These are phyloP conservation scores for Coptodon rendalli DNA, from an alignment of 2,113 vertebrate species.

Conservation along the genomic window DNA sequence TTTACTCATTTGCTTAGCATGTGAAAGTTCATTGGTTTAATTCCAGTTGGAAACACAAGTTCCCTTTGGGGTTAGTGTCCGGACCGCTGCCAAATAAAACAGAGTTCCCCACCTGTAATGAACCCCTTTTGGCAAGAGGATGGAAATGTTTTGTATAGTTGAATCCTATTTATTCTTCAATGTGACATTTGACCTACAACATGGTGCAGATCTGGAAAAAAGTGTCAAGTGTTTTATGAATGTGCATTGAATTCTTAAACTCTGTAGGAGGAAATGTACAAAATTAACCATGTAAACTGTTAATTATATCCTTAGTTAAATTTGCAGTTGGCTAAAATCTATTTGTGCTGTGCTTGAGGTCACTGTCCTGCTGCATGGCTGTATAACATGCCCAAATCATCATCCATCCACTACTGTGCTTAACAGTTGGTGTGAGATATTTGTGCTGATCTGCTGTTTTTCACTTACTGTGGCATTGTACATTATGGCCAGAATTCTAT, in stretches of 20 bases:
- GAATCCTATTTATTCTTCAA: not conserved
- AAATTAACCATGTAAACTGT: not conserved
- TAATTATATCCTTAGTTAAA: not conserved
- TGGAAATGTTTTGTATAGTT: not conserved
- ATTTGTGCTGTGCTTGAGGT: not conserved
- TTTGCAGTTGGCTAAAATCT: not conserved
- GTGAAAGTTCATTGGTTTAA: not conserved
- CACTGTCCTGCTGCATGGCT: not conserved
- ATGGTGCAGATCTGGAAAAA: not conserved
- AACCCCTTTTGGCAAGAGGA: not conserved
- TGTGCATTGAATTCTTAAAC: not conserved
- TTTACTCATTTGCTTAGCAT: not conserved
- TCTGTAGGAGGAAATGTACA: not conserved
- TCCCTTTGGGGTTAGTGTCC: not conserved
- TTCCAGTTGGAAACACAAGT: not conserved
- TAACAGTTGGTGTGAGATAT: not conserved
- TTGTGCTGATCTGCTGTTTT: not conserved
- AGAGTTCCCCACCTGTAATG: not conserved
- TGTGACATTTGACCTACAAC: not conserved
- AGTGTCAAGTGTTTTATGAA: not conserved
- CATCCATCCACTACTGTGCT: not conserved
- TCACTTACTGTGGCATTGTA: not conserved
- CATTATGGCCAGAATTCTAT: not conserved
- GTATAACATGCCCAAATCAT: not conserved
- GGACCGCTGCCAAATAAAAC: accelerated